A percentile compares a stretch with the other conserved stretches of the same genome.
Conservation (phyloP, 2,888 invertebrate species). For the Chirona hameri region DNA sequence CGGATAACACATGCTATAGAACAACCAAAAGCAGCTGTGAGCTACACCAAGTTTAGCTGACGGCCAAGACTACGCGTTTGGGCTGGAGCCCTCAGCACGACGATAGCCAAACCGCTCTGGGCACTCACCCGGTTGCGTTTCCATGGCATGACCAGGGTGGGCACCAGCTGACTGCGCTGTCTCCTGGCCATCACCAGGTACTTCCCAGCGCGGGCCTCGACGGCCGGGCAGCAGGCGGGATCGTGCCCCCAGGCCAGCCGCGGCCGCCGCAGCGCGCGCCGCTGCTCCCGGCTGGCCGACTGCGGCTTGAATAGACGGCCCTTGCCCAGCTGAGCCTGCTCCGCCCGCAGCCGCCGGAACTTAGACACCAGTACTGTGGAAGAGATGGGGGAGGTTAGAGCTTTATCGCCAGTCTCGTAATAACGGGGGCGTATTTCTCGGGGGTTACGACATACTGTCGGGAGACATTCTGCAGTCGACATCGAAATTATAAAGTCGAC, state of each 20-base stretch:
- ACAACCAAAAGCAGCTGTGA: too few species aligned
- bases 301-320: constrained; percentile 47
- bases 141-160: constrained; percentile 51
- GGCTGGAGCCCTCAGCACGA: too few species aligned
- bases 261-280: constrained; percentile 44
- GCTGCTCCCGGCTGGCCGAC: constrained; percentile 44
- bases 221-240: constrained; percentile 46
- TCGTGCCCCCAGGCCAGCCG: constrained; percentile 45
- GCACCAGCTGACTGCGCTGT: constrained; percentile 44
- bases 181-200: constrained; percentile 49
- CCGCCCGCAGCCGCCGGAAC: constrained; percentile 47
- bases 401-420: not conserved
- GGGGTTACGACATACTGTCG: too few species aligned
- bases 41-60: too few species aligned
- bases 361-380: constrained; percentile 34
- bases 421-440: too few species aligned
- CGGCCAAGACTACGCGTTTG: too few species aligned
- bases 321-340: constrained; percentile 43
- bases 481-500: too few species aligned
- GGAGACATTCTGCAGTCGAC: too few species aligned
- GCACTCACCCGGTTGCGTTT: constrained; percentile 43
- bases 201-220: constrained; percentile 42
- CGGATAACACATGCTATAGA: too few species aligned
- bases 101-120: too few species aligned
- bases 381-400: not conserved